phyloP scores from a whole-genome alignment of 2,113 vertebrate genomes.

The Phalacrocorax brasilianus region DNA sequence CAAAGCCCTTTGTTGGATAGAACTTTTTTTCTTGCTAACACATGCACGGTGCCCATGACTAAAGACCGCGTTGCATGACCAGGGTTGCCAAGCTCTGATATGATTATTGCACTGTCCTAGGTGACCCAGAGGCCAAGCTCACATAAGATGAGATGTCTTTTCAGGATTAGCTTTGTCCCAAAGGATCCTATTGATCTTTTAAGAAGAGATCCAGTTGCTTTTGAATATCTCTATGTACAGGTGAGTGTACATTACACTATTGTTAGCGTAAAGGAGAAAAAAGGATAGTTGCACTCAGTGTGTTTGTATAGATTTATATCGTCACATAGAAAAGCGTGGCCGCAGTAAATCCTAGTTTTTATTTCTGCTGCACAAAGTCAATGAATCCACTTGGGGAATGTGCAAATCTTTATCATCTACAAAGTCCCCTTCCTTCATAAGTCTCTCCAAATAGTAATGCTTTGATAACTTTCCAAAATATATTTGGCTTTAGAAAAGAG shows the following conservation, averaged over 20 bases:
- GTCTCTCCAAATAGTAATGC: background rate
- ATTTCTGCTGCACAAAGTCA: background rate
- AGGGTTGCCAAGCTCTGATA: background rate
- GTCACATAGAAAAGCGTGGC: background rate
- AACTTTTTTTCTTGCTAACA: background rate
- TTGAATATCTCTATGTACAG: conserved; percentile 98
- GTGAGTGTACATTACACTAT: conserved; percentile 68
- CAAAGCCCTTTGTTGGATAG: background rate
- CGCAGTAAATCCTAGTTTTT: background rate
- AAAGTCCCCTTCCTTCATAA: background rate
- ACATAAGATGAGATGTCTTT: conserved; percentile 98
- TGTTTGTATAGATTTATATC: background rate
- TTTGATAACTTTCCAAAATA: conserved; percentile 45
- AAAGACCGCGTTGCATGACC: background rate
- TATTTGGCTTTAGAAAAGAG: conserved; percentile 3
- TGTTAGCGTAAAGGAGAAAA: background rate
- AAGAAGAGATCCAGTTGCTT: conserved; percentile 92
- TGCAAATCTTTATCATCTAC: background rate
- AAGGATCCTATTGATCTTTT: conserved; percentile 97
- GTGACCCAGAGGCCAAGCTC: conserved; percentile 97
- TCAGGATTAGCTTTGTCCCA: conserved; percentile 96
- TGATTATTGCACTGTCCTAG: conserved; percentile 66
- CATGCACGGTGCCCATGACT: background rate
- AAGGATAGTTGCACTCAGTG: background rate
- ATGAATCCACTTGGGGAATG: background rate